Percentiles rank a stretch among this genome's conserved stretches.
Evolutionary conservation across 2,888 invertebrate species (phyloP).

Genomic region (Oithona nana): DNA sequence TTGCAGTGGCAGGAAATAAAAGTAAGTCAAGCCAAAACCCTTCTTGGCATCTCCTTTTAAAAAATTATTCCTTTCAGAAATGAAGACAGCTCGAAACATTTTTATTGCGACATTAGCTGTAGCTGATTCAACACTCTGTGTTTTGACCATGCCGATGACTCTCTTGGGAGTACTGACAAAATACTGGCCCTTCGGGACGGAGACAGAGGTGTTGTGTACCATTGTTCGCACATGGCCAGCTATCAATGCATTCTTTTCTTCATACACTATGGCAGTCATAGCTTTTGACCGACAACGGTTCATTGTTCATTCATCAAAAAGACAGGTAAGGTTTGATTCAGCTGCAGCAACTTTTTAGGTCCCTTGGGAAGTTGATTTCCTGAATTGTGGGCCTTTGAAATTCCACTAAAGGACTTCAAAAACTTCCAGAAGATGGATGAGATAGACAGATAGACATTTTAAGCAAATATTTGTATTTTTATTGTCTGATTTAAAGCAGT

Average conservation of each 20-base stretch:
- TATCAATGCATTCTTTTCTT: background rate
- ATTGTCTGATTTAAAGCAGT: too few relatives aligned
- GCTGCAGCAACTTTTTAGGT: background rate
- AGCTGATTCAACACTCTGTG: background rate
- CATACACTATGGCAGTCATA: background rate
- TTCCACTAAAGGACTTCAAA: background rate
- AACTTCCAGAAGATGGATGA: too few relatives aligned
- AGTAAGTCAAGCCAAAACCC: background rate
- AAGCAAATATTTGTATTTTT: too few relatives aligned
- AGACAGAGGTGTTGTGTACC: background rate
- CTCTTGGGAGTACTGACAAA: background rate
- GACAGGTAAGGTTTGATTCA: background rate
- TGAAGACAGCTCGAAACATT: background rate
- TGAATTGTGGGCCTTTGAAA: too few relatives aligned
- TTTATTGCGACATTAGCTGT: background rate
- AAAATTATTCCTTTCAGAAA: too few relatives aligned
- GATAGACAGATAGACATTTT: too few relatives aligned
- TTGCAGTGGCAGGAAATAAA: background rate
- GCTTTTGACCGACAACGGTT: background rate
- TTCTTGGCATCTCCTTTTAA: background rate
- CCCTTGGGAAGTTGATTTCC: too few relatives aligned
- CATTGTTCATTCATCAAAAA: background rate
- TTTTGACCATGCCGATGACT: slow-evolving; percentile 1
- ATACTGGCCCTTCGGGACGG: background rate
- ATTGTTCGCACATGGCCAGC: background rate